phyloP scores from a whole-genome alignment of 2,797 vertebrate genomes.

The Lates japonicus region DNA sequence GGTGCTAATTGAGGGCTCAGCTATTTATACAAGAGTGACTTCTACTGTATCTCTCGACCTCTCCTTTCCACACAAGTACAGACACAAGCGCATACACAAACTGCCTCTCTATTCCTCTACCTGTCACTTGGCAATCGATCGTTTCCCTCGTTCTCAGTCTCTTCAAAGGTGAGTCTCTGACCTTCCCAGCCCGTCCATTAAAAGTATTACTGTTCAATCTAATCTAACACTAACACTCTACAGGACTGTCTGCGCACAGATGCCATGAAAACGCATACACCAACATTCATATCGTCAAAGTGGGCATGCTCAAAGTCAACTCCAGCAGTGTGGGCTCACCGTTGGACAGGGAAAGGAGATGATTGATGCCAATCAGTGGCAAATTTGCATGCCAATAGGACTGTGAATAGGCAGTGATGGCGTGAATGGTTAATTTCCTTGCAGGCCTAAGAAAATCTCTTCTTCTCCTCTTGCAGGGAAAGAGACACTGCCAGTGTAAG shows the following conservation, averaged over 20 bases:
- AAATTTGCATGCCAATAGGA: conserved; percentile 72
- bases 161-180: conserved; percentile 67
- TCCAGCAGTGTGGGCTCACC: conserved; percentile 31
- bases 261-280: conserved; percentile 43
- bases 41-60: conserved; percentile 14
- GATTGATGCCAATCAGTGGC: conserved; percentile 69
- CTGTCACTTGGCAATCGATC: conserved; percentile 63
- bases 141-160: conserved; percentile 50
- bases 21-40: conserved; percentile 49
- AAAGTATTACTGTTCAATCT: conserved; percentile 72
- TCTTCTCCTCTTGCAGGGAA: conserved; percentile 19
- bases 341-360: conserved; percentile 50
- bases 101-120: conserved; percentile 26
- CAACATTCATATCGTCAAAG: conserved; percentile 37
- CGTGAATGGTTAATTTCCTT: conserved; percentile 65
- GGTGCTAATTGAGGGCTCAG: conserved; percentile 44
- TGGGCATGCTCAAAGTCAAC: conserved; percentile 48
- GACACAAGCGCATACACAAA: neutral
- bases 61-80: neutral
- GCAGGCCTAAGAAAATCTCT: conserved; percentile 36
- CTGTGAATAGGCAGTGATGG: conserved; percentile 70
- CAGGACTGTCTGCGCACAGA: conserved; percentile 30
- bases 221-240: conserved; percentile 49
- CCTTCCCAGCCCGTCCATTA: conserved; percentile 72
- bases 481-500: conserved; percentile 3